phyloP scores from a whole-genome alignment of 1,140 invertebrate genomes.

The Melitaea cinxia region DNA sequence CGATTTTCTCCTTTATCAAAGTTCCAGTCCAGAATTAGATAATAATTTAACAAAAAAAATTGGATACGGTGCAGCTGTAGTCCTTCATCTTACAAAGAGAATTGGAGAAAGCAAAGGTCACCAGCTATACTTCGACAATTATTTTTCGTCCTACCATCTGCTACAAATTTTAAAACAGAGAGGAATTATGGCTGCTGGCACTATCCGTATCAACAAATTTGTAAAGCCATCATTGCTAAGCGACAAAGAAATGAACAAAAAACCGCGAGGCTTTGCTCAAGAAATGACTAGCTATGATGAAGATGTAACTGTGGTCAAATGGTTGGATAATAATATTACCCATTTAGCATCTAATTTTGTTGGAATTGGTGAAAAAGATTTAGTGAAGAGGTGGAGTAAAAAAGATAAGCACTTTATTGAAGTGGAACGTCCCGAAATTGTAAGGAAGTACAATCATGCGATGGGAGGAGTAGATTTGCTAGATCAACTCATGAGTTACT shows the following conservation, averaged over 20 bases:
- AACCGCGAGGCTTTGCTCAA: conserved; percentile 52
- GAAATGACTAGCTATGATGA: conserved; percentile 52
- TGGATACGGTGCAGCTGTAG: conserved; percentile 34
- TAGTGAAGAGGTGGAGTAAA: conserved; percentile 42
- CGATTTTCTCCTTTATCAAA: conserved; percentile 36
- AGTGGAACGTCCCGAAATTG: conserved; percentile 12
- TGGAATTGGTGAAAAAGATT: neutral
- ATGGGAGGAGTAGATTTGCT: conserved; percentile 64
- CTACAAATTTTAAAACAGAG: conserved; percentile 53
- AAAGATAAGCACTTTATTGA: conserved; percentile 54
- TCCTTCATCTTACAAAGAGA: conserved; percentile 37
- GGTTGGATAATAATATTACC: conserved; percentile 59
- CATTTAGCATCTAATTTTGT: conserved; percentile 7
- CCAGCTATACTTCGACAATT: conserved; percentile 38
- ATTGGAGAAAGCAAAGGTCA: conserved; percentile 19
- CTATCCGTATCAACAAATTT: conserved; percentile 56
- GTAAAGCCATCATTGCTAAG: conserved; percentile 43
- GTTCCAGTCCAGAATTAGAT: conserved; percentile 38
- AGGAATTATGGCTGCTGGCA: conserved; percentile 57
- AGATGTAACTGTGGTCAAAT: conserved; percentile 58
- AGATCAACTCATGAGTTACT: conserved; percentile 42
- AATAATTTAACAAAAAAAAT: conserved; percentile 33
- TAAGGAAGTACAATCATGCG: conserved; percentile 52
- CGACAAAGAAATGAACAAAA: conserved; percentile 55
- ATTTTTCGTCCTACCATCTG: conserved; percentile 58